Evolutionary conservation across 1,140 invertebrate genomes (phyloP), one percentile per base, ranked within the genome.

Genomic region (Trigoniulus corallinus): DNA sequence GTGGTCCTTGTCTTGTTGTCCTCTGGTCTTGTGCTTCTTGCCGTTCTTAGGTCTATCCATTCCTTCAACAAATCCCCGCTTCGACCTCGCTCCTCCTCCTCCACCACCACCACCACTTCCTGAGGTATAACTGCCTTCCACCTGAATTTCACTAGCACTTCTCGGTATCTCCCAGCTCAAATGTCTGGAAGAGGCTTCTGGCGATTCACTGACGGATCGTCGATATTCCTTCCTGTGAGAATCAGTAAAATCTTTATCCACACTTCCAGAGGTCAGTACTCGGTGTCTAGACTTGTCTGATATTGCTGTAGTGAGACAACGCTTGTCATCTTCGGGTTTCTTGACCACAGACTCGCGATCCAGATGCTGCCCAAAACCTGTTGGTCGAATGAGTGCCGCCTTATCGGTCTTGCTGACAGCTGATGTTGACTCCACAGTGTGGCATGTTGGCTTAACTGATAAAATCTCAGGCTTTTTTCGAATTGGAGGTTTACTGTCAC

Each of bases 191-290:
- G 15, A 7, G 7, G 42, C 12, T 23, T 50, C 48, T 22, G 48
- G 21, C 2, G 34, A 41, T 10, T 50, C 48, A 20, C 48, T 50
- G 20, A 50, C 34, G 12, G 48, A 34, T 18, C 48, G 12, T 2
- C 48, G 20, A 23, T 34, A 50, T 23, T 50, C 48, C 40, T 34
- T 34, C 29, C 15, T 7, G 15, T 34, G 29, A 34, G 29, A 34
- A 34, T 7, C 7, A 34, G 29, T 34, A n/a, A n/a, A n/a, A n/a
- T n/a, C n/a, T n/a, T n/a, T n/a, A n/a, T n/a, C n/a, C n/a, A n/a
- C n/a, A n/a, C n/a, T n/a, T 34, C 7, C 15, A 15, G 29, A 34
- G 15, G 15, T 15, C 29, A 34, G 29, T 7, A 15, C 7, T 15
- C 7, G 29, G 7, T 15, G 7, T 7, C 7, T 15, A 7, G 29